phyloP scores from a whole-genome alignment of 2,888 invertebrate species.

The Lagria hirta region DNA sequence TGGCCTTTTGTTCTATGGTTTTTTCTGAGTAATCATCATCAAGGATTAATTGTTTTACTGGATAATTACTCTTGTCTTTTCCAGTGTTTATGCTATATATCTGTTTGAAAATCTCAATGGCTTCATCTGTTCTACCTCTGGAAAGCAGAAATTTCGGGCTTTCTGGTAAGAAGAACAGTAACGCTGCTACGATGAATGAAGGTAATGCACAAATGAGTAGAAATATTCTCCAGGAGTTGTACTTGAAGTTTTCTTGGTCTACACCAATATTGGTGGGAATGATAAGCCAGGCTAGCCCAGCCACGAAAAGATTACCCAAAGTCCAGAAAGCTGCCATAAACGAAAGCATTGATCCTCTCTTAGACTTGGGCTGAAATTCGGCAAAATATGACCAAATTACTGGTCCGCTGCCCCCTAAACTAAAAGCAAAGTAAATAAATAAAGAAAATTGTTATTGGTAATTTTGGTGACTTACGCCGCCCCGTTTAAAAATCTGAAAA shows the following conservation, averaged over 20 bases:
- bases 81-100: conserved; percentile 84
- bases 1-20: conserved; percentile 54
- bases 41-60: conserved; percentile 69
- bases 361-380: conserved; percentile 89
- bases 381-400: conserved; percentile 95
- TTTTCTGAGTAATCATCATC: conserved; percentile 56
- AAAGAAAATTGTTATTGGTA: conserved; percentile 3
- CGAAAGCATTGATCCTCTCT: conserved; percentile 88
- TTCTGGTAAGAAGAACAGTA: conserved; percentile 83
- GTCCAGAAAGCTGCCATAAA: conserved; percentile 97
- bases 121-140: conserved; percentile 77
- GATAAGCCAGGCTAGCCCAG: conserved; percentile 77
- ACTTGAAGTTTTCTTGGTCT: conserved; percentile 68
- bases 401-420: conserved; percentile 85
- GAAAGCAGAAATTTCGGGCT: conserved; percentile 87
- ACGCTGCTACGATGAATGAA: conserved; percentile 80
- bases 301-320: conserved; percentile 87
- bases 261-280: conserved; percentile 76
- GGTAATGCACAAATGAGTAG: conserved; percentile 85
- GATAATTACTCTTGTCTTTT: conserved; percentile 71
- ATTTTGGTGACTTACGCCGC: conserved; percentile 73
- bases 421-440: conserved; percentile 56
- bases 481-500: conserved; percentile 88
- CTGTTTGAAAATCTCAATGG: conserved; percentile 76
- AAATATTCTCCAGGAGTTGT: conserved; percentile 92